These are phyloP conservation scores for Psittacus erithacus DNA, from an alignment of 2,113 vertebrate genomes.

Conservation along the genomic window DNA sequence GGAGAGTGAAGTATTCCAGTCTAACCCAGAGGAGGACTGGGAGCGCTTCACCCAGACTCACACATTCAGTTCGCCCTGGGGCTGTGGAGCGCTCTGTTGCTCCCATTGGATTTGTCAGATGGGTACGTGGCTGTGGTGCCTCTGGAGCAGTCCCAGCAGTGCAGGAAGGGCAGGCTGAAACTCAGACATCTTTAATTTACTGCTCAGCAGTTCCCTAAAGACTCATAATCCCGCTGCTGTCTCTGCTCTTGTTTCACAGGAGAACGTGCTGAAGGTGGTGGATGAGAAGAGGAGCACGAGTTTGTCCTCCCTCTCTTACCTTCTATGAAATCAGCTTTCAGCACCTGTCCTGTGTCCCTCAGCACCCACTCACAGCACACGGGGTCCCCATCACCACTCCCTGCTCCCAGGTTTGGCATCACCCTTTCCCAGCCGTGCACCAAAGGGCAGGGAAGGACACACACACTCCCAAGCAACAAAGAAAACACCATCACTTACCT, in stretches of 20 bases:
- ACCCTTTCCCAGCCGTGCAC: background rate
- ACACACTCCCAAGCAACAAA: background rate
- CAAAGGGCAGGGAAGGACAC: background rate
- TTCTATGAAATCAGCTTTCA: slow-evolving; percentile 28
- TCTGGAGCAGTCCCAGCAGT: background rate
- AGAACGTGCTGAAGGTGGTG: slow-evolving; percentile 1
- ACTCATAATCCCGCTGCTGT: background rate
- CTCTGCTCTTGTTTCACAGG: slow-evolving; percentile 50
- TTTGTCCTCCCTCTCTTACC: slow-evolving; percentile 2
- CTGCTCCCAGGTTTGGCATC: background rate
- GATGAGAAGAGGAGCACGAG: slow-evolving; percentile 49
- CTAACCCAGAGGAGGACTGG: background rate
- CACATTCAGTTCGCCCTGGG: background rate
- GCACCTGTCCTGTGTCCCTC: background rate
- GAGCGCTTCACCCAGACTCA: background rate
- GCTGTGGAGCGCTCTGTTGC: background rate
- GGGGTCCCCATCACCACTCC: background rate
- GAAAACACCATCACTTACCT: background rate
- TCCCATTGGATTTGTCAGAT: background rate
- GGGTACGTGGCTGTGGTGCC: background rate
- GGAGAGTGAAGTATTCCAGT: background rate
- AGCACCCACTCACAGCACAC: background rate
- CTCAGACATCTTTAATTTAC: slow-evolving; percentile 28
- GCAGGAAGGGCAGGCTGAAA: background rate
- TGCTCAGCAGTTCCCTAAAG: background rate